These are phyloP conservation scores for Mythimna pallens DNA, from an alignment of 2,888 invertebrate genomes.

Conservation along the genomic window DNA sequence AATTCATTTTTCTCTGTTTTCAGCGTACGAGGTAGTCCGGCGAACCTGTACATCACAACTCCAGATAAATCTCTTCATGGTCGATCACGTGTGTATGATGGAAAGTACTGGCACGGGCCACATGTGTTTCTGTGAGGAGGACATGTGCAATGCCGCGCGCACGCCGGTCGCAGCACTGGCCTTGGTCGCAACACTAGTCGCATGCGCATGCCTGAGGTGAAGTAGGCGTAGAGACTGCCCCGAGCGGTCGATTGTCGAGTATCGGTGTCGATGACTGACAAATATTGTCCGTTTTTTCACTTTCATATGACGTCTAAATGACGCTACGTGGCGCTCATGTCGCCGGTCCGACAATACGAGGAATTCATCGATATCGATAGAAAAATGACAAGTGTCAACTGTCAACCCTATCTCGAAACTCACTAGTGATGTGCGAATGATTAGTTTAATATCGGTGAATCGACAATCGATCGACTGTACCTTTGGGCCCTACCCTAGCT, in stretches of 20 bases:
- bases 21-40: conserved; percentile 97
- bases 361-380: conserved; percentile 54
- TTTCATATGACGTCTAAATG: conserved; percentile 49
- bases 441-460: conserved; percentile 58
- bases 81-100: conserved; percentile 99
- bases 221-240: conserved; percentile 80
- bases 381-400: conserved; percentile 45
- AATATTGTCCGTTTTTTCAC: conserved; percentile 56
- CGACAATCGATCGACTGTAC: conserved; percentile 78
- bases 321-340: conserved; percentile 13
- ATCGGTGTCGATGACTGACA: conserved; percentile 52
- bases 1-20: conserved; percentile 64
- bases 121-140: conserved; percentile 99
- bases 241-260: conserved; percentile 74
- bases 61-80: conserved; percentile 99
- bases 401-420: conserved; percentile 42
- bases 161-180: conserved; percentile 74
- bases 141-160: conserved; percentile 95
- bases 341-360: conserved; percentile 51
- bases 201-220: conserved; percentile 89
- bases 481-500: conserved; percentile 77
- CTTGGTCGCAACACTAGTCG: conserved; percentile 80
- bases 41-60: conserved; percentile 98
- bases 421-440: conserved; percentile 61
- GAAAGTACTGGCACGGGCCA: conserved; percentile 99